Evolutionary conservation across 2,797 vertebrate species (phyloP).

Genomic region (Graptemys geographica): DNA sequence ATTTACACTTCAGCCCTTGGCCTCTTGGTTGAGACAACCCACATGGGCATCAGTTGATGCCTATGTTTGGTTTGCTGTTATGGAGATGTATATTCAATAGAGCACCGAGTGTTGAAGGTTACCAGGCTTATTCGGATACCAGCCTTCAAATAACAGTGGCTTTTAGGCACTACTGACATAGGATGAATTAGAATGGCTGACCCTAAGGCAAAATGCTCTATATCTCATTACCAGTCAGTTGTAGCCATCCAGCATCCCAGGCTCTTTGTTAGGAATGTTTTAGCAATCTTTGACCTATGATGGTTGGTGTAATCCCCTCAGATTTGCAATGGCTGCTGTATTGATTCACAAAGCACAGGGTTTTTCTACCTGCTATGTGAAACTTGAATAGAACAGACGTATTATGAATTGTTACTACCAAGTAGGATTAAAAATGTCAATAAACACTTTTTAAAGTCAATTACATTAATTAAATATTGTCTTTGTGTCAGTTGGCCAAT

Average conservation of each 20-base stretch:
- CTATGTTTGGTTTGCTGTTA: neutral
- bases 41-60: neutral
- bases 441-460: conserved; percentile 12
- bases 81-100: neutral
- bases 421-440: conserved; percentile 29
- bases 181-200: neutral
- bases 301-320: neutral
- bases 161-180: neutral
- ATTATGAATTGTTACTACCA: conserved; percentile 29
- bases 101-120: neutral
- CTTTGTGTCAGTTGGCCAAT: neutral
- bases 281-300: neutral
- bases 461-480: neutral
- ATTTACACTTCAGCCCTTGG: neutral
- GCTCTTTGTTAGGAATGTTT: neutral
- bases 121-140: neutral
- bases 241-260: neutral
- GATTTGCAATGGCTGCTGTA: neutral
- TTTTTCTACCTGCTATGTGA: neutral
- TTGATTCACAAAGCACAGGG: neutral
- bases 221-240: neutral
- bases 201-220: neutral
- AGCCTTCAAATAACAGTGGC: accelerated
- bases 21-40: neutral
- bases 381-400: conserved; percentile 17